Evolutionary conservation across 2,888 invertebrate genomes (phyloP), one percentile per base, ranked within the genome.

Genomic region (Polietes domitor): DNA sequence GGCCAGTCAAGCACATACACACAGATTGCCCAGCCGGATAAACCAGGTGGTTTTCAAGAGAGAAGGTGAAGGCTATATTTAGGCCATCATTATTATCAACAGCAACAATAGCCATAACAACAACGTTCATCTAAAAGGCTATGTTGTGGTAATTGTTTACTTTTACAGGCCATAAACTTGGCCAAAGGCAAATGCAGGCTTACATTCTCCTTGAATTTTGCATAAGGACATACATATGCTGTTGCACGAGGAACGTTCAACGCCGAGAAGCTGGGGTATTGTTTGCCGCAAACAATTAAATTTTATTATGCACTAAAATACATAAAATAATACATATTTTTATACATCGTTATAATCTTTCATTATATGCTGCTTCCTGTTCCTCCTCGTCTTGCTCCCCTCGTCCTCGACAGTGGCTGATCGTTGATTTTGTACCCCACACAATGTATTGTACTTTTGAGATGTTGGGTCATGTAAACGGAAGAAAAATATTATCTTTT

Each of bases 141-240:
- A 15, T 68, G 68, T 7, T 65, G 68, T 19, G 43, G 37, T 74
- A 74, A 77, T 77, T 77, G 73, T 77, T 55, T 53, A 37, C 53
- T 28, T 24, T 77, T 77, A 77, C 74, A 28, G 63, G 21, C 55
- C 77, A 83, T 80, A 77, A 80, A 80, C 71, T 75, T 77, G 61
- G 61, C 61, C 73, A 19, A 17, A 55, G 37, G 72, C 63, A 17
- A 24, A 19, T 61, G 10, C 5, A 15, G 37, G 21, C 63, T 24
- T 24, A 21, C 12, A 26, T 26, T 24, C 26, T 58, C 41, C 41
- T 68, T 68, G 28, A 61, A 68, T 43, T 43, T 68, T 41, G 15
- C 37, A 10, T 43, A 21, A 10, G 43, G 68, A 43, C 21, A 61
- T 26, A 61, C 15, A 32, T 12, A 7, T 9, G 7, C n/a, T 61